Conservation (phyloP, 2,797 vertebrate genomes). For the Amphiprion clarkii region DNA sequence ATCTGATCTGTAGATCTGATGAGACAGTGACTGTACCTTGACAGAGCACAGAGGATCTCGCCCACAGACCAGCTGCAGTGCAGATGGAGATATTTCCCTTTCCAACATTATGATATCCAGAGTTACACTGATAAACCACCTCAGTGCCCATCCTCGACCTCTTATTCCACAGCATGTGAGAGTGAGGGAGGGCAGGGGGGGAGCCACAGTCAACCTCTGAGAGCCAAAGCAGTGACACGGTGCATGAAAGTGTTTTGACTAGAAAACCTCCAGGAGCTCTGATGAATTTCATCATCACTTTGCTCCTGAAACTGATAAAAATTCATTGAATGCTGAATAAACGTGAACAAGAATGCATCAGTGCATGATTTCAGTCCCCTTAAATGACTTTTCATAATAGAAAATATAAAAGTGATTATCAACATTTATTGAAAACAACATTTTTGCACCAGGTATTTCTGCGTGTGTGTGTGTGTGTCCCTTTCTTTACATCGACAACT, state of each 20-base stretch:
- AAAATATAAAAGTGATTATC: too few relatives aligned
- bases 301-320: slow-evolving; percentile 8
- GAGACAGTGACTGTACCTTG: slow-evolving; percentile 70
- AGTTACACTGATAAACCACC: slow-evolving; percentile 84
- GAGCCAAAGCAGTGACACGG: slow-evolving; percentile 63
- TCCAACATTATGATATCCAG: slow-evolving; percentile 84
- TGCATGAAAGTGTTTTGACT: slow-evolving; percentile 20
- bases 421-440: too few relatives aligned
- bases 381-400: neutral
- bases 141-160: slow-evolving; percentile 75
- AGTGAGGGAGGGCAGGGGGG: slow-evolving; percentile 81
- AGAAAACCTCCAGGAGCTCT: slow-evolving; percentile 2
- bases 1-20: neutral
- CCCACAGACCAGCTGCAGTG: slow-evolving; percentile 72
- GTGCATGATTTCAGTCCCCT: neutral
- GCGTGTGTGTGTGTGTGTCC: too few relatives aligned
- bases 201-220: slow-evolving; percentile 87
- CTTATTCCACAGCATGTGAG: slow-evolving; percentile 83
- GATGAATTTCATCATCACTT: neutral
- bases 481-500: too few relatives aligned
- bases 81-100: slow-evolving; percentile 67
- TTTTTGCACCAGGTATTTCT: too few relatives aligned
- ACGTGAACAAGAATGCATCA: neutral
- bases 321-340: neutral
- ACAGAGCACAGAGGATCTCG: slow-evolving; percentile 59